Conservation (phyloP, 2,797 vertebrate species). For the Otus scops region DNA sequence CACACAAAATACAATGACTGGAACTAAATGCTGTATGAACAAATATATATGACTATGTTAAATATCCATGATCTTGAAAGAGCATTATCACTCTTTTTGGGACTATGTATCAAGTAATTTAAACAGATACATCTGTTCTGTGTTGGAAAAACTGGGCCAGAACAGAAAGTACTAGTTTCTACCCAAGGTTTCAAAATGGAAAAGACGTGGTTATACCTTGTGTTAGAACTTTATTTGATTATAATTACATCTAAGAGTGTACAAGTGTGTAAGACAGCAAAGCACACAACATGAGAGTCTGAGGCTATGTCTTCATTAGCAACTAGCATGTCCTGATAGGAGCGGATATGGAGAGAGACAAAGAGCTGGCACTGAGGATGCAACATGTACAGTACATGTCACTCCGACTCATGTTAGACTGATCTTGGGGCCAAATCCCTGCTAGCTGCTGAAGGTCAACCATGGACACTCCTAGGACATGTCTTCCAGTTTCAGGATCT, state of each 20-base stretch:
- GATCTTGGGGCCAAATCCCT: neutral
- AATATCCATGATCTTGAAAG: neutral
- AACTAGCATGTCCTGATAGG: rapidly evolving
- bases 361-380: neutral
- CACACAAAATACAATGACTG: neutral
- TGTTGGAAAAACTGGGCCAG: neutral
- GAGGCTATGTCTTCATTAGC: neutral
- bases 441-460: neutral
- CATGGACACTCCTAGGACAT: neutral
- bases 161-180: neutral
- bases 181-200: neutral
- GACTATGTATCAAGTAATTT: neutral
- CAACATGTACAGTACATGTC: rapidly evolving
- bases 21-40: neutral
- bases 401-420: neutral
- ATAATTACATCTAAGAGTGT: neutral
- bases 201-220: neutral
- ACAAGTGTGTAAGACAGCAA: neutral
- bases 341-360: neutral
- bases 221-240: neutral
- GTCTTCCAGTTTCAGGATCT: neutral
- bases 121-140: neutral
- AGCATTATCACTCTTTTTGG: neutral
- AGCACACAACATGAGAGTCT: neutral
- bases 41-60: neutral